Evolutionary conservation across 2,113 vertebrate species (phyloP), one percentile per base, ranked within the genome.

Genomic region (Cranoglanis bouderius): DNA sequence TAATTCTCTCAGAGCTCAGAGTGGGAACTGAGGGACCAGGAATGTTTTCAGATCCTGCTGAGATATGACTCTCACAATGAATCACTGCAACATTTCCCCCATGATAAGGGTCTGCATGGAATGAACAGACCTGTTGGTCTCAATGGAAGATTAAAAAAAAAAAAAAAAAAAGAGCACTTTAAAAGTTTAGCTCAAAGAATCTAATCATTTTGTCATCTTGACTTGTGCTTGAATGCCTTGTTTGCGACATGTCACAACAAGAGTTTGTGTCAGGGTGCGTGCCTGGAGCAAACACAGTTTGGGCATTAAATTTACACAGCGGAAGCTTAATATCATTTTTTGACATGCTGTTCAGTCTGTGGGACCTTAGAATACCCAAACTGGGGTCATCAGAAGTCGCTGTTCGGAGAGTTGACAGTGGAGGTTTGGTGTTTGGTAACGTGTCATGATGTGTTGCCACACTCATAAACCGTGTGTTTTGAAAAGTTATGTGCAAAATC

Each of bases 41-140:
- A 82, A 65, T 87, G 85, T 87, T 72, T 87, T 89, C 46, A 84
- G 53, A 90, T 89, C 32, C 67, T 14, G n/a, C 10, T 65, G 61
- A 90, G 90, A 85, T 90, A 59, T 32, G 81, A 84, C 7, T 88
- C 46, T 75, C 46, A 87, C 59, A 87, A 87, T 65, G 63, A 46
- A 86, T 35, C 81, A 38, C 46, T 57, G 38, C 43, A 49, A 18
- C 14, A 32, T 78, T 75, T 90, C 67, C 59, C 29, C 5, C 38
- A 9, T 77, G 89, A 67, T 80, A 80, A 88, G 46, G 32, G 63
- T 46, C 24, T 40, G 18, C 14, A 24, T 81, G 38, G 38, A n/a
- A 46, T 26, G 51, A 49, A 59, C 40, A n/a, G 67, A 75, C 35
- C 38, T 83, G 63, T 57, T 57, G 21, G 24, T 70, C 32, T 70